Evolutionary conservation across 2,888 invertebrate species (phyloP).

Genomic region (Limnephilus rhombicus): DNA sequence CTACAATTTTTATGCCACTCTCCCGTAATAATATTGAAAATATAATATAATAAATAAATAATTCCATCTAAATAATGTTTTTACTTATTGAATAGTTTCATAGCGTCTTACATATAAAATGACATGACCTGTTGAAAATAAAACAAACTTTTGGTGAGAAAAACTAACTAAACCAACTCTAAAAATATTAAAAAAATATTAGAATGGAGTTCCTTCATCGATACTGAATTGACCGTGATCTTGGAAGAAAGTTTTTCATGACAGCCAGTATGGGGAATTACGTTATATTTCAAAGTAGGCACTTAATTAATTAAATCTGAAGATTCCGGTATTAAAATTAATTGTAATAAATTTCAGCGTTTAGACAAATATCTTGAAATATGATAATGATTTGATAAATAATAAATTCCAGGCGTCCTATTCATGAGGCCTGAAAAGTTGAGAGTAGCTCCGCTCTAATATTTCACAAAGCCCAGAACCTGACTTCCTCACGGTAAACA

Average conservation of each 20-base stretch:
- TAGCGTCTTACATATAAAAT: too few species aligned
- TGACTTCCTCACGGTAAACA: neutral
- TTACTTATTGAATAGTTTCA: too few species aligned
- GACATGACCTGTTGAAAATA: too few species aligned
- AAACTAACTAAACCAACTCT: too few species aligned
- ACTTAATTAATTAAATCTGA: neutral
- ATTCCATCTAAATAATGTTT: too few species aligned
- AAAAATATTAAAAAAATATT: too few species aligned
- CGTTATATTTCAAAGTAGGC: neutral
- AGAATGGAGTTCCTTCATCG: too few species aligned
- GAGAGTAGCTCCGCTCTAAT: neutral
- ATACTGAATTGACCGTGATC: neutral
- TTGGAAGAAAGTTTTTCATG: neutral
- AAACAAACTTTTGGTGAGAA: too few species aligned
- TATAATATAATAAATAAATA: too few species aligned
- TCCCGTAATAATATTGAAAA: too few species aligned
- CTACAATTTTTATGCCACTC: too few species aligned
- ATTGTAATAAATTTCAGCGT: neutral
- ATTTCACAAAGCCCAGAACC: conserved; percentile 21
- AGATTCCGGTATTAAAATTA: neutral
- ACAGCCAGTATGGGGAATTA: neutral
- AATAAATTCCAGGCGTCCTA: neutral
- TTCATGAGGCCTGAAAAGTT: neutral
- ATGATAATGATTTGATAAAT: neutral
- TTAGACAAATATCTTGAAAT: neutral